A percentile compares a stretch with the other conserved stretches of the same genome.
phyloP scores from a whole-genome alignment of 2,113 vertebrate species.

The Phainopepla nitens region DNA sequence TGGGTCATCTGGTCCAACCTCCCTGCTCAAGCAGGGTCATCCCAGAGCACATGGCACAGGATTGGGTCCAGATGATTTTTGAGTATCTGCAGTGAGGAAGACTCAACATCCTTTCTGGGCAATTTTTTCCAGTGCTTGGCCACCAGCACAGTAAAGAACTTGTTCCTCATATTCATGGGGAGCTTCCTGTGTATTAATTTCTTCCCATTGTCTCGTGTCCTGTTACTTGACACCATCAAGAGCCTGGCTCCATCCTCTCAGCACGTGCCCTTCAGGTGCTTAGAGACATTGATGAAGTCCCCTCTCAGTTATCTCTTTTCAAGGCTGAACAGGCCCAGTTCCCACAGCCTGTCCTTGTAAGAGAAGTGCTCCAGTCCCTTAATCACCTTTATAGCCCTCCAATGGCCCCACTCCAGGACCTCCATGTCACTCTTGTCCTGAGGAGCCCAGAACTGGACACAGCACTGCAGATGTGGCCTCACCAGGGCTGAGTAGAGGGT shows the following conservation, averaged over 20 bases:
- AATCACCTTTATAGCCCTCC: background rate
- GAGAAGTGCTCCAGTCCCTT: background rate
- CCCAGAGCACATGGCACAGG: background rate
- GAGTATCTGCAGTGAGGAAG: background rate
- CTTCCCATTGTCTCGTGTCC: fast-evolving
- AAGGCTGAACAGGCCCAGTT: background rate
- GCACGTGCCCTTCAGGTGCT: background rate
- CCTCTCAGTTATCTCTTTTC: background rate
- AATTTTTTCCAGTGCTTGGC: background rate
- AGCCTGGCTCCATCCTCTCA: background rate
- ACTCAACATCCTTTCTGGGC: background rate
- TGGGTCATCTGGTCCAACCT: background rate
- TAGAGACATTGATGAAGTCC: background rate
- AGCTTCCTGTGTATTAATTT: background rate
- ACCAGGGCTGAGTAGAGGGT: background rate
- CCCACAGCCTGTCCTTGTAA: fast-evolving
- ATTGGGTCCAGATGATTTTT: background rate
- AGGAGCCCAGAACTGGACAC: background rate
- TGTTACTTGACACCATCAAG: background rate
- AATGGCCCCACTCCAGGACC: background rate
- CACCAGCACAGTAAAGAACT: background rate
- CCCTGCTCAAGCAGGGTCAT: background rate
- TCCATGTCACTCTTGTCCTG: fast-evolving
- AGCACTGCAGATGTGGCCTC: background rate
- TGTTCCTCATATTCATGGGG: background rate